phyloP scores from a whole-genome alignment of 2,888 invertebrate genomes.

The Coenonympha arcania region DNA sequence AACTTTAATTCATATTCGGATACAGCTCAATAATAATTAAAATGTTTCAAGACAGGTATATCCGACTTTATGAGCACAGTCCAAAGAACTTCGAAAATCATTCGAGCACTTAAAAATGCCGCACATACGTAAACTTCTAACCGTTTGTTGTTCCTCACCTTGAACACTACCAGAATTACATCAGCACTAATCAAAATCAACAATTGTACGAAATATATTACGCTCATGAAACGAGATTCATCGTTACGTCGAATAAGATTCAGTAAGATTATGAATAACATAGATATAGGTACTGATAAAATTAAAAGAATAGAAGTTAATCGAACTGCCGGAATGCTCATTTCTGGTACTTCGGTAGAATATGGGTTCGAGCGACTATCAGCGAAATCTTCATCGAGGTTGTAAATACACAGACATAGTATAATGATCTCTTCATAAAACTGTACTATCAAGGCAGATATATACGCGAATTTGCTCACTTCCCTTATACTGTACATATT shows the following conservation, averaged over 20 bases:
- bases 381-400: too few species aligned
- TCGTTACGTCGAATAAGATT: slow-evolving; percentile 1
- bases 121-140: neutral
- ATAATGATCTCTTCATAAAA: slow-evolving; percentile 17
- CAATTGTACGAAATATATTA: slow-evolving; percentile 16
- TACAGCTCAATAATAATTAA: too few species aligned
- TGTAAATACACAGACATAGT: neutral
- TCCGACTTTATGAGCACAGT: slow-evolving; percentile 3
- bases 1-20: too few species aligned
- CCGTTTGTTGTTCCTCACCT: neutral
- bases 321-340: slow-evolving; percentile 12
- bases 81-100: slow-evolving; percentile 16
- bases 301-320: slow-evolving; percentile 21
- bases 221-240: slow-evolving; percentile 6
- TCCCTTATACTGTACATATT: slow-evolving; percentile 19
- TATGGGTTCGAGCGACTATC: neutral
- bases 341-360: slow-evolving; percentile 2
- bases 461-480: slow-evolving; percentile 9
- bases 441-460: slow-evolving; percentile 14
- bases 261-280: slow-evolving; percentile 12
- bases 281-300: slow-evolving; percentile 8
- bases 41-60: slow-evolving; percentile 3
- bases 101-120: slow-evolving; percentile 1
- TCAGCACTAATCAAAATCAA: slow-evolving; percentile 17
- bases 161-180: slow-evolving; percentile 7